These are phyloP conservation scores for Crotalus viridis DNA, from an alignment of 2,113 vertebrate species.

Conservation along the genomic window DNA sequence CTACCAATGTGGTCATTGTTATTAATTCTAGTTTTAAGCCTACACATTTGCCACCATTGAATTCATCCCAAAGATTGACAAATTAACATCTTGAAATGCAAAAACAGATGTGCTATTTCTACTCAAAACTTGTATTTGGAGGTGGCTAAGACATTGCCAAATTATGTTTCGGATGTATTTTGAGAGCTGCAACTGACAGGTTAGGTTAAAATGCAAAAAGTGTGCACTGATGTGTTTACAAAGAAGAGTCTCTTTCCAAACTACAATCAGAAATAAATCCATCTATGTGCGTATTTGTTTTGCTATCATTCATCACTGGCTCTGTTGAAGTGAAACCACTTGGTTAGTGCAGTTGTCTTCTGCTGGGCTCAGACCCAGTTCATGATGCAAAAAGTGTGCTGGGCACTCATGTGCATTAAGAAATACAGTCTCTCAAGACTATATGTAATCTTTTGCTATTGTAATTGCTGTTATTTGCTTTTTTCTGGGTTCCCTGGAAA, in stretches of 20 bases:
- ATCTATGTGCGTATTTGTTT: not conserved
- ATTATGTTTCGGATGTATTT: not conserved
- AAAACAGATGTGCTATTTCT: not conserved
- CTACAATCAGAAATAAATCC: not conserved
- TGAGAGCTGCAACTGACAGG: not conserved
- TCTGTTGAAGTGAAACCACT: not conserved
- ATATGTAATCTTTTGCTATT: not conserved
- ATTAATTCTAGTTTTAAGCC: not conserved
- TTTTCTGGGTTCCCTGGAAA: not conserved
- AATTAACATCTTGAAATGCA: not conserved
- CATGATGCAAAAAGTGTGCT: not conserved
- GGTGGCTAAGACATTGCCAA: not conserved
- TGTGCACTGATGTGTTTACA: not conserved
- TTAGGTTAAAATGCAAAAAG: not conserved
- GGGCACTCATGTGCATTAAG: not conserved
- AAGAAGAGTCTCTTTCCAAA: not conserved
- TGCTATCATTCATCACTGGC: not conserved
- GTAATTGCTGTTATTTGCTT: not conserved
- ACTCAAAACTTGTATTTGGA: not conserved
- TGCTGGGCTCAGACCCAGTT: not conserved
- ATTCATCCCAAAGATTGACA: not conserved
- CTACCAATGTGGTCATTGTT: not conserved
- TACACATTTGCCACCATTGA: not conserved
- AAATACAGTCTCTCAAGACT: not conserved
- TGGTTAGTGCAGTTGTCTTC: not conserved